Base-by-base conservation (phyloP, 1,140 invertebrate genomes). In the Lasioglossum baleicum region DNA sequence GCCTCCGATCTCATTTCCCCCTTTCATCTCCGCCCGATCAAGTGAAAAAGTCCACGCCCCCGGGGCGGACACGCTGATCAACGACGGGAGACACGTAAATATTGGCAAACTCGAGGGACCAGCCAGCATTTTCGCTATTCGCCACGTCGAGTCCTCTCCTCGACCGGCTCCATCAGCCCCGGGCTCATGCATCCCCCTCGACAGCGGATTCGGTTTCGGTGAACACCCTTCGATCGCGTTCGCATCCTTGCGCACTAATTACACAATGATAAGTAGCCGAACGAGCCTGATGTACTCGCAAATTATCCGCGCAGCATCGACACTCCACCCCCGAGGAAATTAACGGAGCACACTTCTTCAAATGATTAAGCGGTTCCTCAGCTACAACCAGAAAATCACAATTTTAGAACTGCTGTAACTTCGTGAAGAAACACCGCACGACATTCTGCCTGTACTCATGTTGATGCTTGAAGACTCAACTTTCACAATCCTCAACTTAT, bases 201-300 rank as follows among this genome's bases (percentile, higher is more conserved):
- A 79, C 80, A 67, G 72, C 65, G 79, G 80, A 70, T 56, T 61
- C 74, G 66, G 31, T 66, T 44, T 56, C 64, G 61, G 70, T 56
- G 61, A 56, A 82, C 80, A 60, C 51, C 72, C 42, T 60, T 48
- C 40, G 51, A 51, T 26, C 22, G 31, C 64, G 31, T 10, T n/a
- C 22, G 8, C 65, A 15, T 53, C 56, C 44, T 67, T 40, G 35
- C 64, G 48, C 31, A 56, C 67, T 42, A 65, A 81, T 63, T 65
- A 69, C 58, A 26, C 56, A 31, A 44, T 56, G 44, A 66, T 7
- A 17, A n/a, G 1, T 35, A 35, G 35, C 35, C 35, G 35, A 5
- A 35, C 35, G 35, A 35, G 35, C 3, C 35, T 35, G 35, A 35
- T 5, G 35, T 5, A 35, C 35, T 35, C 2, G 35, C 35, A 35